A percentile compares a stretch with the other conserved stretches of the same genome.
Conservation (phyloP, 2,888 invertebrate species). For the Dioctria rufipes region DNA sequence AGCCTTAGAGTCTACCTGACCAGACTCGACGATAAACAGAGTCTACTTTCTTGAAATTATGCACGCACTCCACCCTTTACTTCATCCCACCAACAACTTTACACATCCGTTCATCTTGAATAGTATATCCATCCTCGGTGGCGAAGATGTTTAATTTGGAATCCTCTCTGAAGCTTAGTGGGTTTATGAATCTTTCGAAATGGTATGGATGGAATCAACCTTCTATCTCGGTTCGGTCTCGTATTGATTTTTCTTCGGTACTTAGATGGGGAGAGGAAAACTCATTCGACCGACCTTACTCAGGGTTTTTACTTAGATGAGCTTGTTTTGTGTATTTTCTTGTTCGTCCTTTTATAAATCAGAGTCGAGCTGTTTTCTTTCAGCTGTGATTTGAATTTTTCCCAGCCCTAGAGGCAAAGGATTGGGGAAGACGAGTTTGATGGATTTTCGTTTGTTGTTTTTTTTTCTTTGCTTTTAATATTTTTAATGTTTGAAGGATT, state of each 20-base stretch:
- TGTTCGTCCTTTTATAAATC: constrained; percentile 34
- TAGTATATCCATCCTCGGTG: not conserved
- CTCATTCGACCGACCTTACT: constrained; percentile 23
- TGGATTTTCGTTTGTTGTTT: not conserved
- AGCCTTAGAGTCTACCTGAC: constrained; percentile 35
- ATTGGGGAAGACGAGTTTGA: constrained; percentile 6
- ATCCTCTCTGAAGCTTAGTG: not conserved
- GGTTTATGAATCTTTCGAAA: constrained; percentile 25
- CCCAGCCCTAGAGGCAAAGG: constrained; percentile 1
- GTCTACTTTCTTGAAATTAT: constrained; percentile 5
- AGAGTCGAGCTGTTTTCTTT: constrained; percentile 17
- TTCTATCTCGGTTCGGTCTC: not conserved
- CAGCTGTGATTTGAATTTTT: constrained; percentile 32
- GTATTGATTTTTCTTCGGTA: constrained; percentile 42
- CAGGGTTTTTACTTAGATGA: constrained; percentile 43
- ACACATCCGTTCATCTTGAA: constrained; percentile 3
- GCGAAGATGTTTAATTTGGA: constrained; percentile 43
- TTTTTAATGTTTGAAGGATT: constrained; percentile 37
- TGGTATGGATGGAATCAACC: not conserved
- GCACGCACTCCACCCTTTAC: not conserved
- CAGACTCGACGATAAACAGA: constrained; percentile 31
- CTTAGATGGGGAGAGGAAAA: not conserved
- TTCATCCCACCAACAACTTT: not conserved
- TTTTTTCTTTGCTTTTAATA: not conserved
- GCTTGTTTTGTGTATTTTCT: constrained; percentile 21